phyloP scores from a whole-genome alignment of 2,113 vertebrate genomes.

The Tympanuchus pallidicinctus region DNA sequence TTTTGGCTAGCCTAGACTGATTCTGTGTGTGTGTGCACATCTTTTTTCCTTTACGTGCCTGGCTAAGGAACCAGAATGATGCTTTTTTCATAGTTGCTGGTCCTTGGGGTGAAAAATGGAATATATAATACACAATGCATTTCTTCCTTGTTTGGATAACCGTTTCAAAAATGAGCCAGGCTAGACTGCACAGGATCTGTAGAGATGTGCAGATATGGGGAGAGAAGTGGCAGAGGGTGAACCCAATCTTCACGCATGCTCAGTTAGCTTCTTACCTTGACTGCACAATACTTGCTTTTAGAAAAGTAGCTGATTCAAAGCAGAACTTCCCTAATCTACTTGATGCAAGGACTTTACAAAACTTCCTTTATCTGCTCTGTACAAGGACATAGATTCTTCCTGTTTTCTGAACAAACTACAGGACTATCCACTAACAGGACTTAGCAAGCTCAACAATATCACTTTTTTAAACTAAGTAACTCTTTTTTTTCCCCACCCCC shows the following conservation, averaged over 20 bases:
- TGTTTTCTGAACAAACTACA: no score
- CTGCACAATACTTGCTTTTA: no score
- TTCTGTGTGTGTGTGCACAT: not conserved
- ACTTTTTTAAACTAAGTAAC: not conserved
- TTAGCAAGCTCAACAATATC: no score
- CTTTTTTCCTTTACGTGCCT: not conserved
- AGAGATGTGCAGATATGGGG: not conserved
- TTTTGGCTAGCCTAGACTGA: not conserved
- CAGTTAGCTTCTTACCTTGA: no score
- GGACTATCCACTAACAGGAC: no score
- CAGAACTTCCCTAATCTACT: no score
- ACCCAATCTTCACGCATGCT: no score
- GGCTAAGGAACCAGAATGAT: not conserved
- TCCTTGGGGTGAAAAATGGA: not conserved
- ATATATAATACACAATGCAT: not conserved
- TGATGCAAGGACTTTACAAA: no score
- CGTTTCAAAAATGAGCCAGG: not conserved
- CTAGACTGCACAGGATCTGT: not conserved
- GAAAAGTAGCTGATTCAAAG: no score
- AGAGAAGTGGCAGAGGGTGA: not conserved
- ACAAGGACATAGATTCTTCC: no score
- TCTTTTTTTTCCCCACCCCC: not conserved
- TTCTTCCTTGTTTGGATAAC: not conserved
- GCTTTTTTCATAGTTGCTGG: not conserved
- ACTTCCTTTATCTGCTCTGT: no score